These are phyloP conservation scores for Hylia prasina DNA, from an alignment of 2,113 vertebrate genomes.

Conservation along the genomic window DNA sequence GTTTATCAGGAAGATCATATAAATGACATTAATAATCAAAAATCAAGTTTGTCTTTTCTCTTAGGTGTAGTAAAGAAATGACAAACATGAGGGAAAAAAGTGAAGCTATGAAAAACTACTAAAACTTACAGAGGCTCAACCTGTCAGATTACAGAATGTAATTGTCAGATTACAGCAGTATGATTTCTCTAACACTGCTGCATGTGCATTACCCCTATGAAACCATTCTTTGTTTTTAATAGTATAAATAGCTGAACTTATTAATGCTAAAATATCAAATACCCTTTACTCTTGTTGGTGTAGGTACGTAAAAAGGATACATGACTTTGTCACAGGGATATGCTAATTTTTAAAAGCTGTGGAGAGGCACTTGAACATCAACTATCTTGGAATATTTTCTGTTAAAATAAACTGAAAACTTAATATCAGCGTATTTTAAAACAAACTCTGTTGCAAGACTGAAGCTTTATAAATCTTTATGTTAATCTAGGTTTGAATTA, in stretches of 20 bases:
- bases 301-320: background rate
- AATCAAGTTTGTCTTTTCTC: background rate
- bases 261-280: background rate
- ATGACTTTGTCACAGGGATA: background rate
- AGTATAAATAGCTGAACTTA: background rate
- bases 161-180: background rate
- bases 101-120: background rate
- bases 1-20: background rate
- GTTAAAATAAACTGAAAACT: background rate
- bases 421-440: background rate
- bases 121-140: background rate
- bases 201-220: background rate
- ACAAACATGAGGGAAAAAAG: background rate
- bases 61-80: background rate
- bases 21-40: background rate
- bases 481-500: background rate
- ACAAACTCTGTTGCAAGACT: background rate
- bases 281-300: background rate
- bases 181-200: background rate
- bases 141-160: background rate
- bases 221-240: background rate
- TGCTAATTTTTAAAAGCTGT: background rate
- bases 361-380: background rate
- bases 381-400: background rate
- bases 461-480: background rate